These are phyloP conservation scores for Ectemnius lituratus DNA, from an alignment of 2,888 invertebrate species.

Conservation along the genomic window DNA sequence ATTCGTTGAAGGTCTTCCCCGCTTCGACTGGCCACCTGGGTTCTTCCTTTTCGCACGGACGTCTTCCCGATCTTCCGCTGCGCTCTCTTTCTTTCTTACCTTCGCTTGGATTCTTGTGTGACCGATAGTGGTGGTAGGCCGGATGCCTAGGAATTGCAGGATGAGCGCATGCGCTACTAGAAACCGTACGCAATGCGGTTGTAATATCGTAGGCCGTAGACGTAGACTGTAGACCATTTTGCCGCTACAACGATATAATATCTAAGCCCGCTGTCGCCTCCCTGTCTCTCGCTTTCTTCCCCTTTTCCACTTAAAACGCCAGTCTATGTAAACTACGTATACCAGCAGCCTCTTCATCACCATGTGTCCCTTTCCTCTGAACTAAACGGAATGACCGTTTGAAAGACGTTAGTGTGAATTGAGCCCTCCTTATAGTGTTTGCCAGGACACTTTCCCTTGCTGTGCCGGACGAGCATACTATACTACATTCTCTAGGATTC, in stretches of 20 bases:
- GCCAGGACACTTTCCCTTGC: slow-evolving; percentile 16
- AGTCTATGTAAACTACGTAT: neutral
- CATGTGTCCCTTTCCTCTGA: slow-evolving; percentile 13
- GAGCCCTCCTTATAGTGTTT: slow-evolving; percentile 30
- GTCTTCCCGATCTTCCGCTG: slow-evolving; percentile 1
- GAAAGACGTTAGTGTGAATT: too few relatives aligned
- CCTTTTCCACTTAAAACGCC: neutral
- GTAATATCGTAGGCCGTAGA: slow-evolving; percentile 71
- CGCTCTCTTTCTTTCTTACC: slow-evolving; percentile 21
- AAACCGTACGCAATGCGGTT: slow-evolving; percentile 75
- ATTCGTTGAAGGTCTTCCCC: slow-evolving; percentile 9
- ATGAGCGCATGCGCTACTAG: slow-evolving; percentile 65
- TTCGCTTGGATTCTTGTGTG: neutral
- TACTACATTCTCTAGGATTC: slow-evolving; percentile 10
- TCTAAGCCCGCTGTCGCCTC: slow-evolving; percentile 50
- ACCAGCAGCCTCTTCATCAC: slow-evolving; percentile 4
- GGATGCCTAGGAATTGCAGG: slow-evolving; percentile 64
- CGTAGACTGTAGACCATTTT: slow-evolving; percentile 57
- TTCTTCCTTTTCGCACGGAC: slow-evolving; percentile 14
- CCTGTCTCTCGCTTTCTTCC: slow-evolving; percentile 26
- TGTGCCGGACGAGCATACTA: neutral
- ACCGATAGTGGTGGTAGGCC: slow-evolving; percentile 27
- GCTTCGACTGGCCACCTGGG: slow-evolving; percentile 13
- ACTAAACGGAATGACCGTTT: slow-evolving; percentile 35
- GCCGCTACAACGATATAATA: slow-evolving; percentile 63